Conservation (phyloP, 2,797 vertebrate species). For the Diceros bicornis region DNA sequence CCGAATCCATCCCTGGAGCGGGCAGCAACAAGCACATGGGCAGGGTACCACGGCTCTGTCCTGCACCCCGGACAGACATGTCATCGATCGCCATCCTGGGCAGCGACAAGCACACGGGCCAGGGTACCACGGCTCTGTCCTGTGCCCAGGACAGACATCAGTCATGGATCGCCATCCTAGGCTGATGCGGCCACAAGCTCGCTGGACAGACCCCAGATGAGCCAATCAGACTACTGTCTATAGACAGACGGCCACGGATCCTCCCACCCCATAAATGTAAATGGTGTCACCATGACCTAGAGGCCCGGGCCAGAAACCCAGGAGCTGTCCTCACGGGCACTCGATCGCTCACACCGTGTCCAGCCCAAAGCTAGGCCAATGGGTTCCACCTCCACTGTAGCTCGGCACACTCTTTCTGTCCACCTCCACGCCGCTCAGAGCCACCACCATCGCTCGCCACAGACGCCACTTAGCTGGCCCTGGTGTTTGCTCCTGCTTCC, state of each 20-base stretch:
- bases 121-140: too few relatives aligned
- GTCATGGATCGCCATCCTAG: too few relatives aligned
- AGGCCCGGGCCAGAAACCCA: background rate
- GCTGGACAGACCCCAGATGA: background rate
- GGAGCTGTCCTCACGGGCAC: accelerated
- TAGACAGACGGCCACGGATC: background rate
- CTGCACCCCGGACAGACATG: too few relatives aligned
- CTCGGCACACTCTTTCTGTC: too few relatives aligned
- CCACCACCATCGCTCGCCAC: background rate
- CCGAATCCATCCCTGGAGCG: too few relatives aligned
- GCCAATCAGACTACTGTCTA: background rate
- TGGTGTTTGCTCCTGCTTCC: too few relatives aligned
- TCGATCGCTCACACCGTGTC: accelerated
- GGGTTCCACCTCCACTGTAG: too few relatives aligned
- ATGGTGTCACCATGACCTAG: background rate
- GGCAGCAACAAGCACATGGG: too few relatives aligned
- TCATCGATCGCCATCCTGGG: too few relatives aligned
- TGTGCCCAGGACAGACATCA: too few relatives aligned
- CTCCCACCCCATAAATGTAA: background rate
- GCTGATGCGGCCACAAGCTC: background rate
- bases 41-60: too few relatives aligned
- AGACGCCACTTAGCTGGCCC: background rate
- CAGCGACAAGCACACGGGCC: too few relatives aligned
- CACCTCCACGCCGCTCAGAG: accelerated
- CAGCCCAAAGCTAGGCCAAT: background rate